Evolutionary conservation across 1,140 invertebrate genomes (phyloP).

Genomic region (Adoxophyes honmai): DNA sequence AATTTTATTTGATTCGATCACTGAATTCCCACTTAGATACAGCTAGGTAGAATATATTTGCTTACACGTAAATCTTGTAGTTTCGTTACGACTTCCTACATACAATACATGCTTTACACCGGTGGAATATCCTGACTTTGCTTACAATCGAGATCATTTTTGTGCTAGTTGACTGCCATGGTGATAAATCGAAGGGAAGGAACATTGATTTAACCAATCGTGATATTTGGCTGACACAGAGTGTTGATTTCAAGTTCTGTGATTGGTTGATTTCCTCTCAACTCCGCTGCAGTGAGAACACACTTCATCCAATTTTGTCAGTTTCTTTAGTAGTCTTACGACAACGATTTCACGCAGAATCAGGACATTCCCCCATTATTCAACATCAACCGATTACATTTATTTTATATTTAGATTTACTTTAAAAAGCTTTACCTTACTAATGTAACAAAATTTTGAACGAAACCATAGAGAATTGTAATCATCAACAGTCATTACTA

Average conservation of each 20-base stretch:
- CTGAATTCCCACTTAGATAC: slow-evolving; percentile 63
- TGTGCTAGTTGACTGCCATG: too few species aligned
- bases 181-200: too few species aligned
- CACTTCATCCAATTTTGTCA: too few species aligned
- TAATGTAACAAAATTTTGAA: slow-evolving; percentile 20
- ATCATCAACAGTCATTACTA: slow-evolving; percentile 20
- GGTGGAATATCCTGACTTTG: not conserved
- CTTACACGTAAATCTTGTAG: slow-evolving; percentile 37
- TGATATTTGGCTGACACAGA: too few species aligned
- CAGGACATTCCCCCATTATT: slow-evolving; percentile 2
- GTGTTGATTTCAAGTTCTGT: too few species aligned
- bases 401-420: slow-evolving; percentile 3
- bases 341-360: too few species aligned
- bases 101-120: slow-evolving; percentile 13
- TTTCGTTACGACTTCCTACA: slow-evolving; percentile 32
- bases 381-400: slow-evolving; percentile 9
- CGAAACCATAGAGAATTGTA: slow-evolving; percentile 19
- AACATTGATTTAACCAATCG: too few species aligned
- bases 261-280: too few species aligned
- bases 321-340: too few species aligned
- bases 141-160: too few species aligned
- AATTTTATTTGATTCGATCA: slow-evolving; percentile 76
- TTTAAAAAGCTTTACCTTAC: slow-evolving; percentile 31
- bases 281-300: too few species aligned
- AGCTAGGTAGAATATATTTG: slow-evolving; percentile 55